Conservation (phyloP, 2,113 vertebrate species). For the Rhinichthys klamathensis region DNA sequence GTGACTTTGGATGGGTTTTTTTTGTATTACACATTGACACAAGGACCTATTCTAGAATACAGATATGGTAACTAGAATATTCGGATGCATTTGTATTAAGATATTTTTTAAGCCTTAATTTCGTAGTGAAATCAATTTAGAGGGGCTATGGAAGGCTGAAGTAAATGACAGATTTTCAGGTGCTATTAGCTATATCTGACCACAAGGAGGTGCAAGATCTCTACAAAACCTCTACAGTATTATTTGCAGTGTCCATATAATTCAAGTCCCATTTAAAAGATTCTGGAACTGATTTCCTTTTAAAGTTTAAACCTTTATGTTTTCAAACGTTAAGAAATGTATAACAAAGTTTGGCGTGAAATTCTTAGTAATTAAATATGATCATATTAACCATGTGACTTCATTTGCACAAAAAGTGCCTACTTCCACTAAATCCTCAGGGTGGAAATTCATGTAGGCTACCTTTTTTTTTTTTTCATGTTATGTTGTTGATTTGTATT, state of each 20-base stretch:
- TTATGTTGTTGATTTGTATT: background rate
- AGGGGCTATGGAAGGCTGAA: background rate
- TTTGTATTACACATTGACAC: background rate
- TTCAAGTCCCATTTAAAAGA: background rate
- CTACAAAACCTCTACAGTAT: background rate
- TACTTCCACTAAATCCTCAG: background rate
- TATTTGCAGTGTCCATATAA: background rate
- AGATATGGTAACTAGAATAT: too few relatives aligned
- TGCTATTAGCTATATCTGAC: background rate
- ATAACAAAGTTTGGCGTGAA: background rate
- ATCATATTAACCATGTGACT: background rate
- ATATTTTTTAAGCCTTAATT: background rate
- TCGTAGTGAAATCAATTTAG: background rate
- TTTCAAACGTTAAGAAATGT: background rate
- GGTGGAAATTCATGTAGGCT: too few relatives aligned
- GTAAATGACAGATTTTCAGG: background rate
- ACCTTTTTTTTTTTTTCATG: background rate
- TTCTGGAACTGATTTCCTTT: background rate
- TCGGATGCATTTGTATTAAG: background rate
- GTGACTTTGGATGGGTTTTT: too few relatives aligned
- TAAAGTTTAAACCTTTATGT: background rate
- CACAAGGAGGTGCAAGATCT: conserved; percentile 24
- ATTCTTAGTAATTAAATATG: background rate
- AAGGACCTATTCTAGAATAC: background rate
- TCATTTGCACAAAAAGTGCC: background rate